These are phyloP conservation scores for Brevimyrus niger DNA, from an alignment of 2,113 vertebrate species.

Conservation along the genomic window DNA sequence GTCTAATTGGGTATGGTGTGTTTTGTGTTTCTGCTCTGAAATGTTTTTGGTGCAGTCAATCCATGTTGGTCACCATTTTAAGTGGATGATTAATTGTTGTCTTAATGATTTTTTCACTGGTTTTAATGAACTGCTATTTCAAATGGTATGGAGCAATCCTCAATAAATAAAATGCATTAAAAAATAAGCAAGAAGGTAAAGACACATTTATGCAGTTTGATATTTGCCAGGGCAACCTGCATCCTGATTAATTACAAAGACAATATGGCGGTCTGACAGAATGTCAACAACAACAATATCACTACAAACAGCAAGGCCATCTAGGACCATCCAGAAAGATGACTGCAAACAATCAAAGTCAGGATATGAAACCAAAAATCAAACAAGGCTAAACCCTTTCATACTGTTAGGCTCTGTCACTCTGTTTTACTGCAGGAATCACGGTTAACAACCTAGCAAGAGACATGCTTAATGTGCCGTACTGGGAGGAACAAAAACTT, in stretches of 20 bases:
- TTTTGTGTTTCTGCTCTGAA: not conserved
- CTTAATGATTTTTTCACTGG: not conserved
- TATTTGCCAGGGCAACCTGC: not conserved
- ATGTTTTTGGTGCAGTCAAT: not conserved
- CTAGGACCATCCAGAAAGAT: not conserved
- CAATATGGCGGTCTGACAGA: not conserved
- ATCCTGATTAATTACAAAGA: not conserved
- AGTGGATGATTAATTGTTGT: not conserved
- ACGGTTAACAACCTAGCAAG: not conserved
- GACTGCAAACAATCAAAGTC: not conserved
- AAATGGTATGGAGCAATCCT: not conserved
- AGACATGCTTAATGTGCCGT: not conserved
- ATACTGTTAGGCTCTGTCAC: not conserved
- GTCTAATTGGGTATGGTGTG: not conserved
- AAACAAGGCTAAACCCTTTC: not conserved
- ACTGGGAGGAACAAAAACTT: conserved; percentile 30
- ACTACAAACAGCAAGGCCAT: not conserved
- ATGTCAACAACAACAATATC: not conserved
- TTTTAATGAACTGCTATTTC: not conserved
- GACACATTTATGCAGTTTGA: not conserved
- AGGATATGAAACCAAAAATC: not conserved
- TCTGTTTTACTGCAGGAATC: not conserved
- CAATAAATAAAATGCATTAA: not conserved
- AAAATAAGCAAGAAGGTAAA: not conserved
- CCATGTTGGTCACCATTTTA: not conserved